phyloP scores from a whole-genome alignment of 2,797 vertebrate genomes.

The Microctenopoma steveboyesi region DNA sequence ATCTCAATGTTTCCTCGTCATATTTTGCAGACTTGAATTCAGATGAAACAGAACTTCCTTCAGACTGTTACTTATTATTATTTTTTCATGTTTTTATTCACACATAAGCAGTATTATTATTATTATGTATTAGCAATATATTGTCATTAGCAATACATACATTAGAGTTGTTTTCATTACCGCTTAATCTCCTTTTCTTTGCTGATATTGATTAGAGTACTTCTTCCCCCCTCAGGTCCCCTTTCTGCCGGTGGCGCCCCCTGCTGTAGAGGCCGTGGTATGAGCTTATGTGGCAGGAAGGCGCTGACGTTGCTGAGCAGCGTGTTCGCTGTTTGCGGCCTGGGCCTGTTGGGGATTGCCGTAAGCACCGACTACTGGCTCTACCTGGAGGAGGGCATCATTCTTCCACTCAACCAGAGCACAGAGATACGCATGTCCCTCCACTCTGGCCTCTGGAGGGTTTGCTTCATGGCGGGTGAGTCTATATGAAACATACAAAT shows the following conservation, averaged over 20 bases:
- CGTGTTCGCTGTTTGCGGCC: constrained; percentile 91
- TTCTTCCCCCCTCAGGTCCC: constrained; percentile 47
- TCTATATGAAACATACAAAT: constrained; percentile 3
- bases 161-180: no score
- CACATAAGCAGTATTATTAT: no score
- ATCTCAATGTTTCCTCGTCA: constrained; percentile 10
- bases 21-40: neutral
- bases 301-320: constrained; percentile 96
- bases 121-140: no score
- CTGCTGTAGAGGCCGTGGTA: constrained; percentile 83
- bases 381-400: constrained; percentile 94
- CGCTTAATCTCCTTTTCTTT: neutral
- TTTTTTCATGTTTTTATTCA: no score
- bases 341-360: constrained; percentile 93
- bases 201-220: neutral
- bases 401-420: constrained; percentile 94
- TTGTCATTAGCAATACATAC: no score
- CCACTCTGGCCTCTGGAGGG: constrained; percentile 95
- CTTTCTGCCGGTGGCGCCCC: constrained; percentile 66
- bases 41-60: neutral
- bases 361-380: constrained; percentile 99
- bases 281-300: constrained; percentile 94
- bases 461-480: constrained; percentile 94
- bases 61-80: no score
- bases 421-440: constrained; percentile 91